Evolutionary conservation across 1,140 invertebrate genomes (phyloP), one percentile per base, ranked within the genome.

Genomic region (Copidosoma floridanum): DNA sequence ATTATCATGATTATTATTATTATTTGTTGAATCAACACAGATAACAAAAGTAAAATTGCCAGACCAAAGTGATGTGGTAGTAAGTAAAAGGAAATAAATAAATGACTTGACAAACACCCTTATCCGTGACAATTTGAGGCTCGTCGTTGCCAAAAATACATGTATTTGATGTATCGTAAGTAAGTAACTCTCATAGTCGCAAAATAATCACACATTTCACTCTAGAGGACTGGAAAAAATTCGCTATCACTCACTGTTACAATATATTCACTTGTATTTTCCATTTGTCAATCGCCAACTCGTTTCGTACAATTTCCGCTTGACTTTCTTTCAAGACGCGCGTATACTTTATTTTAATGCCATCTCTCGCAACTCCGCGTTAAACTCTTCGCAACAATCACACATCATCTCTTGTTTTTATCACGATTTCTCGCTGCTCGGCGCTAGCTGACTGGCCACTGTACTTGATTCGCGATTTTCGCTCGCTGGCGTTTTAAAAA

Each of bases 341-440:
- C n/a, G n/a, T n/a, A n/a, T n/a, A n/a, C n/a, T 46, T 12, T 50
- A 26, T 52, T 32, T 32, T 12, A 32, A 32, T 27, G 40, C 27
- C 23, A 61, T 41, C n/a, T 24, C 48, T 64, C 57, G 29, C n/a
- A n/a, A n/a, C 44, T 64, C 48, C 56, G 46, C 51, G 58, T 64
- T 38, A 44, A 47, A n/a, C n/a, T n/a, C n/a, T n/a, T n/a, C n/a
- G n/a, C n/a, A n/a, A n/a, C 59, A 67, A 66, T 68, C 65, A 65
- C n/a, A n/a, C 61, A 64, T 67, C 55, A 26, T 44, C 47, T 57
- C 57, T 57, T 44, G 18, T n/a, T 21, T 47, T 57, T 38, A 38
- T 52, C 40, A 37, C 18, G 21, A 48, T 35, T 8, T 46, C 10
- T 20, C 41, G 32, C 20, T 54, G 59, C 51, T 46, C 43, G 32